Evolutionary conservation across 2,888 invertebrate genomes (phyloP).

Genomic region (Athrips mouffetella): DNA sequence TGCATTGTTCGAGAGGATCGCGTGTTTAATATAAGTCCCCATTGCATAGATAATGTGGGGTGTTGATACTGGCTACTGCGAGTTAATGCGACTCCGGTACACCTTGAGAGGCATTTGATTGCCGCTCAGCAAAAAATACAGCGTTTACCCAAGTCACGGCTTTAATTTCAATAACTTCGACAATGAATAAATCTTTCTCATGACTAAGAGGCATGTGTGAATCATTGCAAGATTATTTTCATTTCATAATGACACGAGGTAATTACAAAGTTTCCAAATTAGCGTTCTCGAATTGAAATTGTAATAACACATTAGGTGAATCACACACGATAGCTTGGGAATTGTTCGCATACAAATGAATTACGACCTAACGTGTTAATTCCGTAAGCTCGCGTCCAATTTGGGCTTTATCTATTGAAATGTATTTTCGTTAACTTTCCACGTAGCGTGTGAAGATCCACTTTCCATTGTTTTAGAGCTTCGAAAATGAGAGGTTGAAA

Average conservation of each 20-base stretch:
- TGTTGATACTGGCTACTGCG: slow-evolving; percentile 35
- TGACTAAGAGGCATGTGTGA: slow-evolving; percentile 37
- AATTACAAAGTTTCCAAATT: slow-evolving; percentile 51
- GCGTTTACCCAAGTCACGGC: slow-evolving; percentile 5
- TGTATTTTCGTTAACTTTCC: slow-evolving; percentile 74
- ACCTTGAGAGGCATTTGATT: slow-evolving; percentile 48
- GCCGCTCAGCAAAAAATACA: slow-evolving; percentile 5
- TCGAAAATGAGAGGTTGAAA: slow-evolving; percentile 32
- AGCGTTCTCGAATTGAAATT: slow-evolving; percentile 44
- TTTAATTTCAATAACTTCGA: slow-evolving; percentile 9
- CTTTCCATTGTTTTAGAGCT: slow-evolving; percentile 15
- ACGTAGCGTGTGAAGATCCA: slow-evolving; percentile 19
- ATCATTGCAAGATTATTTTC: slow-evolving; percentile 38
- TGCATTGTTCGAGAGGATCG: slow-evolving; percentile 72
- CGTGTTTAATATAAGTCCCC: slow-evolving; percentile 73
- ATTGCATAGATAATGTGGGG: slow-evolving; percentile 72
- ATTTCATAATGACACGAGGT: slow-evolving; percentile 42
- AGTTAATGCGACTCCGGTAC: slow-evolving; percentile 45
- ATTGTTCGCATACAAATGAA: slow-evolving; percentile 55
- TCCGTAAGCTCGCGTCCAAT: slow-evolving; percentile 67
- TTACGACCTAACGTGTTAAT: slow-evolving; percentile 67
- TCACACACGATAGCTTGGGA: slow-evolving; percentile 68
- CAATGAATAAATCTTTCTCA: slow-evolving; percentile 6
- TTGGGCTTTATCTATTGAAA: slow-evolving; percentile 71
- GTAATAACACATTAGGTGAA: slow-evolving; percentile 58